A percentile compares a stretch with the other conserved stretches of the same genome.
phyloP scores from a whole-genome alignment of 2,888 invertebrate genomes.

The Synergus gifuensis region DNA sequence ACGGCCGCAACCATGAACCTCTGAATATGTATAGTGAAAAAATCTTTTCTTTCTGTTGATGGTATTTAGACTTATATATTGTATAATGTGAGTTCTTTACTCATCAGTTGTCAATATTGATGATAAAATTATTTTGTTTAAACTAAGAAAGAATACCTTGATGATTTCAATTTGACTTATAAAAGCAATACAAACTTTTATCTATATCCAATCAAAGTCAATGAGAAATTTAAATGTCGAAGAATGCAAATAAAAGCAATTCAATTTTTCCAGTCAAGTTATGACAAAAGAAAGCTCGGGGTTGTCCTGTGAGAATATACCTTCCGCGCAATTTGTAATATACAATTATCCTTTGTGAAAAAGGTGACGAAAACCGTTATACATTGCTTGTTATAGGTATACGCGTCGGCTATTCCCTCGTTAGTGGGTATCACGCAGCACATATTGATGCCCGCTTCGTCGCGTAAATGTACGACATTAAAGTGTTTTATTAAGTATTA shows the following conservation, averaged over 20 bases:
- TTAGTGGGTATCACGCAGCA: constrained; percentile 17
- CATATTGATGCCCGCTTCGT: constrained; percentile 13
- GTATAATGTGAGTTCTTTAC: no score
- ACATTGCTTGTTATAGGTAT: constrained; percentile 25
- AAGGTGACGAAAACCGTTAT: constrained; percentile 35
- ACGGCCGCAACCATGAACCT: neutral
- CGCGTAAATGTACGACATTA: constrained; percentile 22
- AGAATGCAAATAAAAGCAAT: no score
- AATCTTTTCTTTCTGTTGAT: neutral
- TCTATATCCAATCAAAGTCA: no score
- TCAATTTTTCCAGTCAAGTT: no score
- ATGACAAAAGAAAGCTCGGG: no score
- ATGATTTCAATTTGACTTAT: no score
- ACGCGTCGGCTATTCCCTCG: constrained; percentile 9
- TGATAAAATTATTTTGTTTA: no score
- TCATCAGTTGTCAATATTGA: no score
- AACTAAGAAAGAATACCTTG: no score
- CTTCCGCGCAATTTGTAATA: constrained; percentile 15
- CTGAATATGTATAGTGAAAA: neutral
- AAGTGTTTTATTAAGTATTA: constrained; percentile 41
- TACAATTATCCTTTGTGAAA: constrained; percentile 30
- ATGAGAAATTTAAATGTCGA: no score
- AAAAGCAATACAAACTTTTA: no score
- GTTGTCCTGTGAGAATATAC: neutral
- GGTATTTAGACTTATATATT: neutral